Percentiles rank a stretch among this genome's conserved stretches.
These are phyloP conservation scores for Hydractinia symbiolongicarpus DNA, from an alignment of 30 jellyfish, hydroid and myxozoan species.

Conservation along the genomic window DNA sequence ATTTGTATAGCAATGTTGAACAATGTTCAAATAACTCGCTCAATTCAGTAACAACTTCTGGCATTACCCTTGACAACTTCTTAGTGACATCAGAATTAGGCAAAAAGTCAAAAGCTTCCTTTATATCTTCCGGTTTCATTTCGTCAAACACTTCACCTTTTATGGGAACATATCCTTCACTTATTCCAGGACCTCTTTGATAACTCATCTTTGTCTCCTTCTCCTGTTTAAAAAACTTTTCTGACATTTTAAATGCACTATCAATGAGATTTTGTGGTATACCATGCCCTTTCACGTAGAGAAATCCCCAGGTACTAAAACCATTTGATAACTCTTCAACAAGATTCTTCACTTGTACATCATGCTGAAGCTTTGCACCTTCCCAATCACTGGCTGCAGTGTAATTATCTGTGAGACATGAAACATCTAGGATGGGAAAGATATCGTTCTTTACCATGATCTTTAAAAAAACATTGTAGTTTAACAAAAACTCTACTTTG, in stretches of 20 bases:
- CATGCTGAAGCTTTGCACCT: background rate
- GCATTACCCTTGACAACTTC: background rate
- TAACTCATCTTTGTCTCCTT: background rate
- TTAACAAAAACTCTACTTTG: too few relatives aligned
- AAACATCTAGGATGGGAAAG: conserved; percentile 1
- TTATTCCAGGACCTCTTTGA: conserved; percentile 18
- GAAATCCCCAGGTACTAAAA: conserved; percentile 35
- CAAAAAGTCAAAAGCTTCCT: conserved; percentile 35
- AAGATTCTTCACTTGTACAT: background rate
- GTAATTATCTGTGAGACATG: background rate
- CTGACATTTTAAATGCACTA: background rate
- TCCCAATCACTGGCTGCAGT: background rate
- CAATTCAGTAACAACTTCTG: conserved; percentile 5
- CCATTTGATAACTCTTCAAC: conserved; percentile 20
- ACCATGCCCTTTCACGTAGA: conserved; percentile 35
- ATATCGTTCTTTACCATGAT: background rate
- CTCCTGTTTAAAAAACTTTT: background rate
- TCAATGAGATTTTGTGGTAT: conserved; percentile 7
- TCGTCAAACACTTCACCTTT: conserved; percentile 21
- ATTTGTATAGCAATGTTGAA: background rate
- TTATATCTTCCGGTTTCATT: conserved; percentile 16
- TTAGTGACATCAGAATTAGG: conserved; percentile 3
- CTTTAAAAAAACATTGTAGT: too few relatives aligned
- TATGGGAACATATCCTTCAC: conserved; percentile 25
- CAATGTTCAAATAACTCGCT: conserved; percentile 16